Base-by-base conservation (phyloP, 2,797 vertebrate genomes). In the Monodelphis domestica region DNA sequence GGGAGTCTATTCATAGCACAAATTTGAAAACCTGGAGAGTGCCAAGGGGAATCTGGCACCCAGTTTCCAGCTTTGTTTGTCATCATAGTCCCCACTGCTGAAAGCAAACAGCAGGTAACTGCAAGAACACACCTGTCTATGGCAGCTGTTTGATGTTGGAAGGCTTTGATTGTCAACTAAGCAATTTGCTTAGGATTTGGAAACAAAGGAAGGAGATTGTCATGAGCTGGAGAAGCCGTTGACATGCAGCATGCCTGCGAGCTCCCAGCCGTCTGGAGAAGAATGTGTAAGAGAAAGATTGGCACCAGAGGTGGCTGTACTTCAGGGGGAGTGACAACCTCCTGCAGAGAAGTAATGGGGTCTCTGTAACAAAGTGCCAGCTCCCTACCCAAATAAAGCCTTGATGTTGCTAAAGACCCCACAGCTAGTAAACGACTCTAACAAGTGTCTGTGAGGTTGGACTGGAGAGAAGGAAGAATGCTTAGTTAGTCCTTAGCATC, bases 141-240 rank as follows among this genome's bases (percentile, higher is more conserved):
- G 92, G 97, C 94, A 97, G 96, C 96, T 96, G 96, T 95, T 96
- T 96, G 96, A 97, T 96, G 94, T 93, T 92, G 91, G 87, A 78
- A 78, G 94, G 90, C 95, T 97, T 96, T 97, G 96, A 97, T 95
- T 97, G 96, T 96, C 96, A 97, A 96, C 95, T 5, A 9, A 96
- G 97, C 95, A 96, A 96, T 97, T 97, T 97, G 96, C 94, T 95
- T 96, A 97, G 93, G 96, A 96, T 97, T 94, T 96, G 94, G 96
- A 96, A 97, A 97, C 97, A 97, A 96, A 97, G 92, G 89, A 94
- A 96, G 91, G 93, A 95, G 90, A 94, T 30, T 97, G 96, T 95
- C 93, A 94, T 78, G 91, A 96, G 95, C 91, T 14, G 0, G 89
- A 94, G 94, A 91, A 97, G 92, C 93, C 95, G 93, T 91, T 95